These are phyloP conservation scores for Autographa gamma DNA, from an alignment of 2,888 invertebrate genomes.

Conservation along the genomic window DNA sequence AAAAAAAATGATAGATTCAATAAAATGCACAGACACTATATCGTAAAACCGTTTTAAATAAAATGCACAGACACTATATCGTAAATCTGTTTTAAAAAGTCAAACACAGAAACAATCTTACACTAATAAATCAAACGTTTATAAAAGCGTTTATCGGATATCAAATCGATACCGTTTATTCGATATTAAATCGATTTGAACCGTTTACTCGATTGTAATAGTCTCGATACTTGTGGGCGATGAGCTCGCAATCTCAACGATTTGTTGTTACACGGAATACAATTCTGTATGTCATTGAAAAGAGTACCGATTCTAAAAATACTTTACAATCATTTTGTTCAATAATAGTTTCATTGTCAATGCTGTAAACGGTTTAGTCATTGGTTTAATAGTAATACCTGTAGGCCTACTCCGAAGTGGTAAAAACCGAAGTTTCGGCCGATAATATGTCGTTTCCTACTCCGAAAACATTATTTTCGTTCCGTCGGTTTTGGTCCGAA, in stretches of 20 bases:
- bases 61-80: too few relatives aligned
- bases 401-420: too few relatives aligned
- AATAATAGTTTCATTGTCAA: constrained; percentile 25
- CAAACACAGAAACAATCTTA: neutral
- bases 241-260: constrained; percentile 32
- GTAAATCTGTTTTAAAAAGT: neutral
- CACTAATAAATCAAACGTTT: neutral
- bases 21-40: too few relatives aligned
- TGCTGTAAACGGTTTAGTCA: constrained; percentile 5
- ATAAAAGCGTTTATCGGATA: neutral
- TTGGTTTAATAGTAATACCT: neutral
- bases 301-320: constrained; percentile 35
- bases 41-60: too few relatives aligned
- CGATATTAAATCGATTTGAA: constrained; percentile 30
- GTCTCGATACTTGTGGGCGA: constrained; percentile 17
- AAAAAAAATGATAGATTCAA: too few relatives aligned
- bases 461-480: too few relatives aligned
- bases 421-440: too few relatives aligned
- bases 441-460: too few relatives aligned
- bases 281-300: constrained; percentile 3
- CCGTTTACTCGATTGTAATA: constrained; percentile 37
- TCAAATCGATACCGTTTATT: constrained; percentile 24
- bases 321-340: constrained; percentile 6
- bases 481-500: too few relatives aligned
- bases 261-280: constrained; percentile 33